A percentile compares a stretch with the other conserved stretches of the same genome.
Evolutionary conservation across 2,888 invertebrate species (phyloP).

Genomic region (Drosophila anomalata): DNA sequence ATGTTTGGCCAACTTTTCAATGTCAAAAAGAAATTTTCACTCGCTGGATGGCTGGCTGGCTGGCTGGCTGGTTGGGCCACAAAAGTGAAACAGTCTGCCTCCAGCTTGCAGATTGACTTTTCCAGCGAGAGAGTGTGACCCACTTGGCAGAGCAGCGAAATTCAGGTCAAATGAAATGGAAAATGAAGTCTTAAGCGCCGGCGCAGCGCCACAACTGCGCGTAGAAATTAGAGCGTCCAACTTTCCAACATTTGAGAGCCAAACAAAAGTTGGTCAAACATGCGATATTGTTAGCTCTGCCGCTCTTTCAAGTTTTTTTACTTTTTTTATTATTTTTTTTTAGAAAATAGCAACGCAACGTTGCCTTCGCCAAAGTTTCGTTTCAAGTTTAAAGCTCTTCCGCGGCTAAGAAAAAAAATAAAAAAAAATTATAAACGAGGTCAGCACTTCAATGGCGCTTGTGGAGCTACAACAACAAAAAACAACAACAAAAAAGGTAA

Average conservation of each 20-base stretch:
- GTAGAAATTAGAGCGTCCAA: slow-evolving; percentile 78
- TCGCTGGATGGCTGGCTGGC: slow-evolving; percentile 10
- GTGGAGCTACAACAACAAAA: not conserved
- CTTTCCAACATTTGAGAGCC: slow-evolving; percentile 41
- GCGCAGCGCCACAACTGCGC: slow-evolving; percentile 54
- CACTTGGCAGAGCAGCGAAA: slow-evolving; percentile 74
- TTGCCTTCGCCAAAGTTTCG: slow-evolving; percentile 60
- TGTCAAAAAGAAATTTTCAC: slow-evolving; percentile 73
- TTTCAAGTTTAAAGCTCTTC: slow-evolving; percentile 80
- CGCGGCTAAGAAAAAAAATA: slow-evolving; percentile 60
- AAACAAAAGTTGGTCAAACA: slow-evolving; percentile 72
- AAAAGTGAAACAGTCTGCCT: slow-evolving; percentile 62
- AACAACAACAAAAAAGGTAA: slow-evolving; percentile 54
- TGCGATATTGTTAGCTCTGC: slow-evolving; percentile 23
- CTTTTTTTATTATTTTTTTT: slow-evolving; percentile 35
- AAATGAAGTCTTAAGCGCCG: slow-evolving; percentile 66
- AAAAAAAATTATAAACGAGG: slow-evolving; percentile 66
- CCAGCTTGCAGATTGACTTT: slow-evolving; percentile 48
- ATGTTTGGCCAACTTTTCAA: slow-evolving; percentile 71
- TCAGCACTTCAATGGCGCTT: slow-evolving; percentile 74
- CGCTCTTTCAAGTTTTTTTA: slow-evolving; percentile 5
- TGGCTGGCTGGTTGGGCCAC: slow-evolving; percentile 1
- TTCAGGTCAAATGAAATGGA: slow-evolving; percentile 83
- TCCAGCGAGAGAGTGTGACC: slow-evolving; percentile 67
- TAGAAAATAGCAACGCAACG: slow-evolving; percentile 70